These are phyloP conservation scores for Climacteris rufus DNA, from an alignment of 2,113 vertebrate species.

Conservation along the genomic window DNA sequence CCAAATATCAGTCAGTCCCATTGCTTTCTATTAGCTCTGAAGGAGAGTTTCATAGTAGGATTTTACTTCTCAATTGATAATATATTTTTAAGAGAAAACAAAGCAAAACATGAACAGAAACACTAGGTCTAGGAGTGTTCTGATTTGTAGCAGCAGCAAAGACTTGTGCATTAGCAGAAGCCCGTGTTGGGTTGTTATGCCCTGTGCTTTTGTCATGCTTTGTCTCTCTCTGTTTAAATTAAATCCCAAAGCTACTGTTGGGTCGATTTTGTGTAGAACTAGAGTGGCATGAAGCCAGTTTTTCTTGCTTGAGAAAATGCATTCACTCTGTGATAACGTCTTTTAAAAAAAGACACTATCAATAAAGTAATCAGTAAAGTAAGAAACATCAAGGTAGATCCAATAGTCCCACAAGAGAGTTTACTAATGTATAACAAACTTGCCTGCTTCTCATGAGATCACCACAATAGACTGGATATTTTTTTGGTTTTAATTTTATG, in stretches of 20 bases:
- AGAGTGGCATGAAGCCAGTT: background rate
- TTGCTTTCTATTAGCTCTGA: background rate
- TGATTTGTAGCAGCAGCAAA: background rate
- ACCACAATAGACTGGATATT: background rate
- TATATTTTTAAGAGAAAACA: background rate
- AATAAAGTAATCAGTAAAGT: background rate
- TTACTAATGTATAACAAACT: background rate
- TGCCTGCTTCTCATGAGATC: background rate
- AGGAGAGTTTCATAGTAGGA: background rate
- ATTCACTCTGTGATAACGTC: background rate
- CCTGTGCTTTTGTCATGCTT: slow-evolving; percentile 35
- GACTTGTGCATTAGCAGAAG: background rate
- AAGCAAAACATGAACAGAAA: background rate
- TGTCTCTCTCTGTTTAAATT: slow-evolving; percentile 18
- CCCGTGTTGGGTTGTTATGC: background rate
- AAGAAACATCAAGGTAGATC: background rate
- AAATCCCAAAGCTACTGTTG: background rate
- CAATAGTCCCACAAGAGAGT: background rate
- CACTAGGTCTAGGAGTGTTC: background rate
- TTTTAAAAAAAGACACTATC: background rate
- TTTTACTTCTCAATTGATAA: background rate
- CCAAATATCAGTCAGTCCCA: background rate
- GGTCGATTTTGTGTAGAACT: background rate
- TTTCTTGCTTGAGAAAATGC: background rate
- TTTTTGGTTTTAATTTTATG: slow-evolving; percentile 10